Base-by-base conservation (phyloP, 2,797 vertebrate species). In the Sebastes minor region DNA sequence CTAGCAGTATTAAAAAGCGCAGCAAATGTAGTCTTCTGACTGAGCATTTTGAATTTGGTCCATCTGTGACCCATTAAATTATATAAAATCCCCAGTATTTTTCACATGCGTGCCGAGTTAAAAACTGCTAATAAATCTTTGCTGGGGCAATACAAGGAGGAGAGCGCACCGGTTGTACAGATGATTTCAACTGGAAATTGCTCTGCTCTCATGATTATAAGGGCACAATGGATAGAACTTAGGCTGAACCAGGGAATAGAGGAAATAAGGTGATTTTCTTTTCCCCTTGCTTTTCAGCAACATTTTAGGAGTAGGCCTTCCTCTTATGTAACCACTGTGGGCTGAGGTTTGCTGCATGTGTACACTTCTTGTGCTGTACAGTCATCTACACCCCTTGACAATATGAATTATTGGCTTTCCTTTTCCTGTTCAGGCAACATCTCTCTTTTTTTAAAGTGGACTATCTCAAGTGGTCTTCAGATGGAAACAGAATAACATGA, bases 71-170 rank as follows among this genome's bases (percentile, higher is more conserved):
- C 85, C 78, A 91, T 93, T 93, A 83, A 90, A 92, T 91, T 83
- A 88, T 86, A 87, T 86, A 91, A 53, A 93, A 92, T 90, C 81
- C 72, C 72, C 76, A 90, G 81, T 91, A 91, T 91, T 89, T 90
- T 86, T 88, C 78, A 90, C 85, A 84, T 91, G 78, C 81, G 88
- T 90, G 72, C 73, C 35, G 68, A 78, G 61, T 77, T 82, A 76
- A 91, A 92, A 91, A 86, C 83, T 78, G 74, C 84, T 89, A 90
- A 92, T 92, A 92, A 74, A 91, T 91, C 85, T 90, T 89, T 75
- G 72, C 85, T 77, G 83, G 74, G 62, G 69, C 42, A 88, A 80
- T 85, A 77, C 30, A 74, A 78, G 66, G 57, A 86, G 69, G 27
- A 80, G 30, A 80, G 69, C 70, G 80, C 57, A 22, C 61, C 83